Conservation (phyloP, 2,888 invertebrate genomes). For the Formica aserva region DNA sequence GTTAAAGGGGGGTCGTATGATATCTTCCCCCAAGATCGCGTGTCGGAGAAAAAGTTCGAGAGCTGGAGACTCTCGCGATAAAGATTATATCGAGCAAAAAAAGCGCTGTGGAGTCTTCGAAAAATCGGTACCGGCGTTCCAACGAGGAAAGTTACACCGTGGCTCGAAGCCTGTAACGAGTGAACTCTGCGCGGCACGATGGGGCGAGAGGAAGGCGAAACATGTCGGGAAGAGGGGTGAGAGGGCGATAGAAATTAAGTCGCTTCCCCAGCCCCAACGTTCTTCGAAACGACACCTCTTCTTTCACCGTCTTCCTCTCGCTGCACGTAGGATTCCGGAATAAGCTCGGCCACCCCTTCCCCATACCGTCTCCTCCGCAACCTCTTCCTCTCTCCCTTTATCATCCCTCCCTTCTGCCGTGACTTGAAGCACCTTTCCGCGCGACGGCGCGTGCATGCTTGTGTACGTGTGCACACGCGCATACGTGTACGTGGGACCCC, state of each 20-base stretch:
- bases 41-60: constrained; percentile 37
- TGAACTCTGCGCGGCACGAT: constrained; percentile 59
- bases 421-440: constrained; percentile 70
- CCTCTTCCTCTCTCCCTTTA: constrained; percentile 52
- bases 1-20: constrained; percentile 16
- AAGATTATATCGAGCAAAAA: constrained; percentile 51
- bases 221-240: constrained; percentile 73
- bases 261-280: constrained; percentile 75
- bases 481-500: constrained; percentile 71
- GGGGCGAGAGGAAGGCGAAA: constrained; percentile 49
- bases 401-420: constrained; percentile 55
- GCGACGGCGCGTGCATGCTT: constrained; percentile 56
- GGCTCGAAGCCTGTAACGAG: constrained; percentile 77
- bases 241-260: constrained; percentile 83
- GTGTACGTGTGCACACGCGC: constrained; percentile 56
- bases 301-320: constrained; percentile 69
- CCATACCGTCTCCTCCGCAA: constrained; percentile 59
- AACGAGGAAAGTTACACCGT: constrained; percentile 69
- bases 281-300: constrained; percentile 81
- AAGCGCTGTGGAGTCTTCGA: constrained; percentile 35
- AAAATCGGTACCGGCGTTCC: constrained; percentile 49
- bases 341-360: constrained; percentile 74
- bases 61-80: constrained; percentile 36
- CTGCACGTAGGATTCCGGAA: constrained; percentile 82
- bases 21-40: constrained; percentile 37